phyloP scores from a whole-genome alignment of 2,797 vertebrate species.

The Choloepus didactylus region DNA sequence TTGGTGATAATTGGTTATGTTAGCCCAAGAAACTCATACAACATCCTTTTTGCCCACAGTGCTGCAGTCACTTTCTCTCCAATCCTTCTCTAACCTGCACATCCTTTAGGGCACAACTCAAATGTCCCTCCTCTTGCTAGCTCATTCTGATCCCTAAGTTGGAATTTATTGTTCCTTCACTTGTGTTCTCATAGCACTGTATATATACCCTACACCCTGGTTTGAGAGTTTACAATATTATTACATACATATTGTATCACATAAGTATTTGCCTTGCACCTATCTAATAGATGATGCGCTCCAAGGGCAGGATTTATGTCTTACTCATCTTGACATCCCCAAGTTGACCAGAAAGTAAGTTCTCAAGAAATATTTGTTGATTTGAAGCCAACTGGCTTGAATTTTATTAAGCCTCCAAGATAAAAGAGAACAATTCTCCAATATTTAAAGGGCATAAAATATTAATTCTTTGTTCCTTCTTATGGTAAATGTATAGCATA shows the following conservation, averaged over 20 bases:
- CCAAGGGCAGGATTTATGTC: background rate
- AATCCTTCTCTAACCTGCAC: background rate
- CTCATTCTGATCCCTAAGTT: slow-evolving; percentile 16
- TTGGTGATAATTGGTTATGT: too few relatives aligned
- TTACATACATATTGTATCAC: background rate
- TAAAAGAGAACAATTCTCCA: slow-evolving; percentile 58
- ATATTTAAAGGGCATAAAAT: slow-evolving; percentile 71
- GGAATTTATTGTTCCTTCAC: background rate
- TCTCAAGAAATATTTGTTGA: slow-evolving; percentile 72
- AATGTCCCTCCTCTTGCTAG: background rate
- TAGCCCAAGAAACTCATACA: too few relatives aligned
- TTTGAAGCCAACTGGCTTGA: slow-evolving; percentile 63
- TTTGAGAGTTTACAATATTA: background rate
- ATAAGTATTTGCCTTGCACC: background rate
- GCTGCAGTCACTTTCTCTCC: background rate
- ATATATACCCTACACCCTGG: background rate
- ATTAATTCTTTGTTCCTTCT: slow-evolving; percentile 65
- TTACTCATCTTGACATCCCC: background rate
- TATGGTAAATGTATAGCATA: slow-evolving; percentile 43
- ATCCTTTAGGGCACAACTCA: background rate
- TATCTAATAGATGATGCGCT: background rate
- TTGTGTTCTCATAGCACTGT: background rate
- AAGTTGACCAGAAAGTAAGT: slow-evolving; percentile 29
- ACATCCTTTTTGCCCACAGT: background rate
- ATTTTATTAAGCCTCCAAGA: slow-evolving; percentile 73